A percentile compares a stretch with the other conserved stretches of the same genome.
Conservation (phyloP, 2,888 invertebrate species). For the Drosophila acutilabella region DNA sequence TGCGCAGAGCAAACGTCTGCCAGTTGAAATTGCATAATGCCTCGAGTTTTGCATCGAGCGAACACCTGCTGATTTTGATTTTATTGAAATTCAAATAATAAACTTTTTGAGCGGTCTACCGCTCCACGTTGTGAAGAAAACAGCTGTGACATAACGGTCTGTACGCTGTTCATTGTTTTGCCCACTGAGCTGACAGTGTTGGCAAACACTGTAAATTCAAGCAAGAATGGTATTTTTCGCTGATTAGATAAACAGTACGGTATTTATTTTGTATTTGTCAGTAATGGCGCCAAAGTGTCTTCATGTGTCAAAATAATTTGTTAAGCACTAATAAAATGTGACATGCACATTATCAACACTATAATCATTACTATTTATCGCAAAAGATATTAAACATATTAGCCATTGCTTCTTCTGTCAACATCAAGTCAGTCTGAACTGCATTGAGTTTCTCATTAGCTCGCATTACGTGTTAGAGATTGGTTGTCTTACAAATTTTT, state of each 20-base stretch:
- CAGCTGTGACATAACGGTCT: constrained; percentile 58
- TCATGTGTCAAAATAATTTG: background rate
- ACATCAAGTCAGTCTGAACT: constrained; percentile 10
- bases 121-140: constrained; percentile 67
- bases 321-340: background rate
- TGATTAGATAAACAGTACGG: background rate
- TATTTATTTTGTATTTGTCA: background rate
- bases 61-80: constrained; percentile 66
- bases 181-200: constrained; percentile 3
- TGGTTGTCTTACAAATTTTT: constrained; percentile 28
- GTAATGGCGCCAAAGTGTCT: constrained; percentile 2
- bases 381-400: background rate
- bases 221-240: background rate
- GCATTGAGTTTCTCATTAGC: constrained; percentile 30
- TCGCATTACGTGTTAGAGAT: constrained; percentile 27
- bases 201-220: constrained; percentile 1
- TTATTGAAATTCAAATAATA: constrained; percentile 55
- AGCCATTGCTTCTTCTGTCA: constrained; percentile 40
- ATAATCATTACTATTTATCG: background rate
- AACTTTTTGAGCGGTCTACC: constrained; percentile 29
- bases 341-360: background rate
- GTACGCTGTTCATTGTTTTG: constrained; percentile 41
- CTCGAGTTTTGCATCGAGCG: constrained; percentile 79
- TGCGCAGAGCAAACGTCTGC: constrained; percentile 73
- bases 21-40: constrained; percentile 59